Base-by-base conservation (phyloP, 37 sponge, comb jelly and placozoan genomes). In the Oscarella lobularis region DNA sequence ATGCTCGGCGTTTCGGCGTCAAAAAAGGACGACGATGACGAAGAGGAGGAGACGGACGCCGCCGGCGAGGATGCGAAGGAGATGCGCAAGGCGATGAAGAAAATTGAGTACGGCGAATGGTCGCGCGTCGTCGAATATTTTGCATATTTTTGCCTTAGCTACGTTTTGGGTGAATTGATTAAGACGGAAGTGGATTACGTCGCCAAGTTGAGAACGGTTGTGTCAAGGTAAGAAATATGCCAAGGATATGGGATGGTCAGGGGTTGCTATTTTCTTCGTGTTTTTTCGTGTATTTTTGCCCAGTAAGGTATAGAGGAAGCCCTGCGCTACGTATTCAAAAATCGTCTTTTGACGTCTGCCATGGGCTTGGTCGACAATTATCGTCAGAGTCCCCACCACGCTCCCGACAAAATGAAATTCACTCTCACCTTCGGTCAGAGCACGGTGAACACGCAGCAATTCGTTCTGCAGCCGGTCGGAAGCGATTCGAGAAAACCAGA, bases 91-190 rank as follows among this genome's bases (percentile, higher is more conserved):
- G 60, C 60, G 60, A 27, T 48, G 60, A 48, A 48, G 60, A 48
- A 48, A 48, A 20, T 48, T 48, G 60, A 20, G 60, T 48, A 48
- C 9, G 60, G n/a, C n/a, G n/a, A n/a, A n/a, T n/a, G n/a, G n/a
- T n/a, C n/a, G n/a, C n/a, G n/a, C n/a, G n/a, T n/a, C n/a, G n/a
- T n/a, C n/a, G n/a, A n/a, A n/a, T n/a, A n/a, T n/a, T n/a, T n/a
- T n/a, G 29, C 38, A 29, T 4, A 3, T 66, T 75, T 29, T 38
- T 38, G 5, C 1, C 32, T 4, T 40, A 90, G 91, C 0, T 76
- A 79, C 41, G 91, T 90, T 14, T 4, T 84, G 38, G 80, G 84
- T 1, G 91, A 90, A 75, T 55, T 90, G 67, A 2, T 90, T 38
- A 41, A 67, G 31, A 86, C 91, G 34, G 91, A 90, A 72, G 55